Evolutionary conservation across 2,797 vertebrate genomes (phyloP).

Genomic region (Manis pentadactyla): DNA sequence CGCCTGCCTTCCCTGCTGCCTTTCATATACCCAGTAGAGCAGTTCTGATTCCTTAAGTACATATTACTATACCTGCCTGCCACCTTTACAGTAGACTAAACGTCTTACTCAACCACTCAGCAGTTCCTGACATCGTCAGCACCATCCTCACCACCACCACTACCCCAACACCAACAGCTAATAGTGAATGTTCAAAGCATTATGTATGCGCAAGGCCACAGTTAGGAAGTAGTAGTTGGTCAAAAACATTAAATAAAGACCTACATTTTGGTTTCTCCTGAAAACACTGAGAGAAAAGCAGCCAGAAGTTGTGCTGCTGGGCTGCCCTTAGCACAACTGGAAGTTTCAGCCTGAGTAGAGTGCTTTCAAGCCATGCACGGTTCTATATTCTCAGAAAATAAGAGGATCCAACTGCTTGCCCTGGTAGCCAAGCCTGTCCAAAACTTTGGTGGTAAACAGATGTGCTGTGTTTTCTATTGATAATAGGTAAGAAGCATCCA

Average conservation of each 20-base stretch:
- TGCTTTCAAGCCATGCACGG: background rate
- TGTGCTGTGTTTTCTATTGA: background rate
- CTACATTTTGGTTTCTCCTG: background rate
- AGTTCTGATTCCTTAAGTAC: background rate
- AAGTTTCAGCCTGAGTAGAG: background rate
- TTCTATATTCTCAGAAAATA: background rate
- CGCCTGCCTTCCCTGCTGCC: background rate
- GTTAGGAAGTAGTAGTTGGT: background rate
- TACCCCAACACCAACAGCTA: background rate
- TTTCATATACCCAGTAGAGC: background rate
- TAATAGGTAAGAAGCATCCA: background rate
- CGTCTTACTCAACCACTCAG: background rate
- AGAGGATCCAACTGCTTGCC: background rate
- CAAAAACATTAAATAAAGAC: background rate
- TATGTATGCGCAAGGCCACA: background rate
- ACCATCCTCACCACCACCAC: background rate
- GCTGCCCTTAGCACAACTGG: background rate
- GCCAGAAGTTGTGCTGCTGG: background rate
- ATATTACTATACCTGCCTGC: background rate
- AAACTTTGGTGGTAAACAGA: background rate
- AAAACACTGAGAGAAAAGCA: background rate
- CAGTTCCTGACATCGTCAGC: background rate
- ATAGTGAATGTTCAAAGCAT: background rate
- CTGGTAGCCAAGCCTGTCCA: background rate
- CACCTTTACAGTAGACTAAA: background rate